A percentile compares a stretch with the other conserved stretches of the same genome.
Conservation (phyloP, 2,888 invertebrate species). For the Megalurothrips usitatus region DNA sequence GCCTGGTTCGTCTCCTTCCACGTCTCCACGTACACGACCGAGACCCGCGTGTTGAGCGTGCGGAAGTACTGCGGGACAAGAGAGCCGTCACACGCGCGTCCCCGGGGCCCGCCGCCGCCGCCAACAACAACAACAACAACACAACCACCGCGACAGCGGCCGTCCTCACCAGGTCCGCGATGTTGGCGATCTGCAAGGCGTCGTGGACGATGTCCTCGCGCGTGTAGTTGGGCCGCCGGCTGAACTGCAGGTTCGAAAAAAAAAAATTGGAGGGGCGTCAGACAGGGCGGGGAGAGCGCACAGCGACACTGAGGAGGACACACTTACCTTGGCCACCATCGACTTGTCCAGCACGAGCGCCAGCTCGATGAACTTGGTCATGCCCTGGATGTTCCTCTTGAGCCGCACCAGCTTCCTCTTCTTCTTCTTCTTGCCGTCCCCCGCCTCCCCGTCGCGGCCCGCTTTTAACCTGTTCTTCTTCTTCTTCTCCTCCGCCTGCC, state of each 20-base stretch:
- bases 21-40: slow-evolving; percentile 93
- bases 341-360: slow-evolving; percentile 94
- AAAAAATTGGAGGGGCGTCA: background rate
- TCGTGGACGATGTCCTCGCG: slow-evolving; percentile 86
- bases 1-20: slow-evolving; percentile 91
- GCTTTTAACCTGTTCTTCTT: slow-evolving; percentile 41
- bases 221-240: slow-evolving; percentile 83
- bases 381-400: slow-evolving; percentile 77
- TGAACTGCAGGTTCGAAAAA: slow-evolving; percentile 55
- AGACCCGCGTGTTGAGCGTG: slow-evolving; percentile 87
- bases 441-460: slow-evolving; percentile 42
- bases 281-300: no score
- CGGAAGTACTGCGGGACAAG: slow-evolving; percentile 72
- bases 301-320: no score
- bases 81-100: background rate
- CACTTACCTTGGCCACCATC: slow-evolving; percentile 59
- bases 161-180: slow-evolving; percentile 85
- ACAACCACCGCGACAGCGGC: background rate
- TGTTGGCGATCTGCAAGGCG: slow-evolving; percentile 94
- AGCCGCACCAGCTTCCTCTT: slow-evolving; percentile 42
- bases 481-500: background rate
- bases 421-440: slow-evolving; percentile 37
- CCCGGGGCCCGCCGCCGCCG: no score
- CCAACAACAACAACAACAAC: slow-evolving; percentile 6
- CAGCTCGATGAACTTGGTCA: slow-evolving; percentile 92